Evolutionary conservation across 1,140 invertebrate species (phyloP).

Genomic region (Phthorimaea operculella): DNA sequence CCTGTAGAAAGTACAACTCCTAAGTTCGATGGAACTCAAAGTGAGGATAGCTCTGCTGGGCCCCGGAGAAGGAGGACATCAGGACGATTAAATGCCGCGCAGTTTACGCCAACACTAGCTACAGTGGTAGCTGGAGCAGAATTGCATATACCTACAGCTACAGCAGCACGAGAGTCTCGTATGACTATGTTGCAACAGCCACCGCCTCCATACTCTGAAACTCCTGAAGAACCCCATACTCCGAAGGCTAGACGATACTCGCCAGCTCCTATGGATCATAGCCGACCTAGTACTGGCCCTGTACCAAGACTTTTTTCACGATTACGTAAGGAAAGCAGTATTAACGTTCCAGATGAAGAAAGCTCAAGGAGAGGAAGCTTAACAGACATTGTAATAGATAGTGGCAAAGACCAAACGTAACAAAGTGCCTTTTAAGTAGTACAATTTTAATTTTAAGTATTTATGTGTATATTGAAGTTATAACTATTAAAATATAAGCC

Average conservation of each 20-base stretch:
- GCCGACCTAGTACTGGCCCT: constrained; percentile 38
- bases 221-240: constrained; percentile 26
- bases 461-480: constrained; percentile 24
- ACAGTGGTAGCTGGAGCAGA: constrained; percentile 59
- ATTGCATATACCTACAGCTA: constrained; percentile 50
- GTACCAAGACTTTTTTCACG: constrained; percentile 53
- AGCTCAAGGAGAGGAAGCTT: constrained; percentile 47
- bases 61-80: constrained; percentile 52
- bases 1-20: background rate
- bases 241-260: constrained; percentile 51
- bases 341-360: constrained; percentile 25
- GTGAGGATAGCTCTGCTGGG: constrained; percentile 33
- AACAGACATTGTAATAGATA: constrained; percentile 60
- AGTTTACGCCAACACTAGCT: constrained; percentile 56
- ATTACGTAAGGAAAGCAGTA: constrained; percentile 48
- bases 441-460: constrained; percentile 28
- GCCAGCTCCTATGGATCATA: constrained; percentile 40
- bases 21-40: constrained; percentile 9
- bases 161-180: constrained; percentile 51
- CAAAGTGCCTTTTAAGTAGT: constrained; percentile 38
- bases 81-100: constrained; percentile 46
- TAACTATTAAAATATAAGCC: constrained; percentile 21
- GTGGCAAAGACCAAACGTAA: constrained; percentile 55
- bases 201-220: constrained; percentile 55
- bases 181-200: constrained; percentile 53